These are phyloP conservation scores for Hirtodrosophila cameraria DNA, from an alignment of 2,888 invertebrate genomes.

Conservation along the genomic window DNA sequence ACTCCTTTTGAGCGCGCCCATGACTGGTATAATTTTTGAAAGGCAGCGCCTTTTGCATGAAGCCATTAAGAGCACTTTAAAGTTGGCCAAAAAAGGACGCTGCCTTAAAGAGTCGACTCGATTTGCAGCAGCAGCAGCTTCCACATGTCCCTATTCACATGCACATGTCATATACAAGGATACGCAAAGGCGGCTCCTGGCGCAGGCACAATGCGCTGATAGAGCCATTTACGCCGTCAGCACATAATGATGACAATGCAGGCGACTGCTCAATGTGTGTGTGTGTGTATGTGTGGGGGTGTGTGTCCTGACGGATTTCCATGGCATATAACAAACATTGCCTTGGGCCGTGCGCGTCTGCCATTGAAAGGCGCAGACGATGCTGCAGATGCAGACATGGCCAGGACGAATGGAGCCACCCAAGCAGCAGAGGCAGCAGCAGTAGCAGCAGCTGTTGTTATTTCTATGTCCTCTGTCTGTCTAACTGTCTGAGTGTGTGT, in stretches of 20 bases:
- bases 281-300: constrained; percentile 8
- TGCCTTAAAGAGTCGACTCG: constrained; percentile 56
- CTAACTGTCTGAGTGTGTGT: constrained; percentile 39
- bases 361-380: constrained; percentile 68
- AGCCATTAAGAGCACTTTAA: constrained; percentile 76
- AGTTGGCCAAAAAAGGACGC: constrained; percentile 38
- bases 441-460: constrained; percentile 70
- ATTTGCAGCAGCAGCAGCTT: constrained; percentile 17
- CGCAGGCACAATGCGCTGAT: constrained; percentile 66
- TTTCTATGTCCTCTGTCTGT: constrained; percentile 63
- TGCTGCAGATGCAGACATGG: constrained; percentile 49
- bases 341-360: constrained; percentile 63
- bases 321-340: constrained; percentile 73
- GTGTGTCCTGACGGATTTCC: constrained; percentile 72
- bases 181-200: constrained; percentile 38
- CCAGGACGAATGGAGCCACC: constrained; percentile 36
- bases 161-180: constrained; percentile 60
- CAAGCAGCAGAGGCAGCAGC: constrained; percentile 20
- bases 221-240: constrained; percentile 79
- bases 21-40: constrained; percentile 60
- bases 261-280: constrained; percentile 11
- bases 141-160: not conserved
- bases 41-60: constrained; percentile 44
- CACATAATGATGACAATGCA: constrained; percentile 75
- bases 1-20: no score